These are phyloP conservation scores for Drosophila mettleri DNA, from an alignment of 2,888 invertebrate species.

Conservation along the genomic window DNA sequence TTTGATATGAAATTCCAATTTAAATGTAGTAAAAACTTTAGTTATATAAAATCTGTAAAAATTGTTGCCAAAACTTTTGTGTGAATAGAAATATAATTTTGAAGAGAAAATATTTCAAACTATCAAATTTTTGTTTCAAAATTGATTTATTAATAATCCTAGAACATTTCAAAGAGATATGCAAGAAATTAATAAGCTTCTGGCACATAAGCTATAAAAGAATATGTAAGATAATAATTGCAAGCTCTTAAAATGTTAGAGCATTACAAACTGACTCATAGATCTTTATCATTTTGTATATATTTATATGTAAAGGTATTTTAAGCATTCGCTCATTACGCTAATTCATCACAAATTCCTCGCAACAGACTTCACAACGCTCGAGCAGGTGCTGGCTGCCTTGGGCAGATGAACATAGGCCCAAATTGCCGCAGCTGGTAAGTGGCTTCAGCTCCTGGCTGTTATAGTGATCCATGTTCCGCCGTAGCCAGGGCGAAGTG, in stretches of 20 bases:
- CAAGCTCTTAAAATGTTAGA: not conserved
- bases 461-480: conserved; percentile 28
- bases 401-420: conserved; percentile 26
- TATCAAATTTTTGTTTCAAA: too few species aligned
- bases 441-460: conserved; percentile 45
- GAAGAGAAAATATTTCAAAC: too few species aligned
- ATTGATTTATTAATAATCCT: too few species aligned
- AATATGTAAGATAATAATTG: not conserved
- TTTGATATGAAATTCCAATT: too few species aligned
- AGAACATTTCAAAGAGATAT: too few species aligned
- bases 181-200: not conserved
- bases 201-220: not conserved
- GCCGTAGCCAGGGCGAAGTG: conserved; percentile 68
- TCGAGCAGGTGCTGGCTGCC: conserved; percentile 56
- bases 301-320: not conserved
- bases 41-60: too few species aligned
- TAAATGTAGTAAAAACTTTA: too few species aligned
- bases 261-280: not conserved
- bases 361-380: conserved; percentile 79
- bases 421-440: conserved; percentile 27
- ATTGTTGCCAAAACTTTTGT: too few species aligned
- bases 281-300: not conserved
- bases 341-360: conserved; percentile 75
- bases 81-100: too few species aligned
- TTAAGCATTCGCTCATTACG: not conserved